These are phyloP conservation scores for Calephelis nemesis DNA, from an alignment of 1,140 invertebrate species.

Conservation along the genomic window DNA sequence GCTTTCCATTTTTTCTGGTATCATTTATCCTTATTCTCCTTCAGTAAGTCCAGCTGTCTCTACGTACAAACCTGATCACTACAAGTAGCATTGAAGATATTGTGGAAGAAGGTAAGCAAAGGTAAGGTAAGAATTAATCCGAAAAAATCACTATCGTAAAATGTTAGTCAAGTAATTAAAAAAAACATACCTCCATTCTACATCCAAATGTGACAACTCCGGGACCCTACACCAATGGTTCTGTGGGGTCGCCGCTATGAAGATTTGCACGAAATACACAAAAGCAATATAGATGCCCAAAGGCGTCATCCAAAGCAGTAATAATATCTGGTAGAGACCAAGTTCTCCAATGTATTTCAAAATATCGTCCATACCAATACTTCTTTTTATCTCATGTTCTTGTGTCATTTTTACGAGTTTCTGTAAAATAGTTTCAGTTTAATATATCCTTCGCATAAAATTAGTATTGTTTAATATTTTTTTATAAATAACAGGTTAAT, in stretches of 20 bases:
- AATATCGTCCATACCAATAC: constrained; percentile 78
- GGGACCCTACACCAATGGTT: constrained; percentile 82
- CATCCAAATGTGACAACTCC: constrained; percentile 66
- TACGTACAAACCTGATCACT: too few relatives aligned
- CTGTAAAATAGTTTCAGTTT: not conserved
- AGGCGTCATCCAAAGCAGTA: constrained; percentile 78
- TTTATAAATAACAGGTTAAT: too few relatives aligned
- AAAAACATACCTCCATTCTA: constrained; percentile 43
- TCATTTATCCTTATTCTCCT: too few relatives aligned
- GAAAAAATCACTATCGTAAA: too few relatives aligned
- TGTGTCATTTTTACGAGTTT: constrained; percentile 48
- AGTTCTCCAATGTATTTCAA: constrained; percentile 83
- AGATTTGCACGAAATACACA: constrained; percentile 85
- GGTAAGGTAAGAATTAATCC: too few relatives aligned
- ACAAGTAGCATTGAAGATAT: too few relatives aligned
- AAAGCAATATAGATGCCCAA: constrained; percentile 82
- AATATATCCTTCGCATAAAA: too few relatives aligned
- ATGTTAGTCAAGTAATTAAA: too few relatives aligned
- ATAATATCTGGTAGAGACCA: constrained; percentile 84
- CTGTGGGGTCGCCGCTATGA: constrained; percentile 81
- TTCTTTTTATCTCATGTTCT: constrained; percentile 46
- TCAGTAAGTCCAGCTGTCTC: too few relatives aligned
- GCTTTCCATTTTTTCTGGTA: too few relatives aligned
- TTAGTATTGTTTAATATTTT: too few relatives aligned
- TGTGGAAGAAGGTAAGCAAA: too few relatives aligned